Evolutionary conservation across 2,888 invertebrate species (phyloP), one percentile per base, ranked within the genome.

Genomic region (Isoperla grammatica): DNA sequence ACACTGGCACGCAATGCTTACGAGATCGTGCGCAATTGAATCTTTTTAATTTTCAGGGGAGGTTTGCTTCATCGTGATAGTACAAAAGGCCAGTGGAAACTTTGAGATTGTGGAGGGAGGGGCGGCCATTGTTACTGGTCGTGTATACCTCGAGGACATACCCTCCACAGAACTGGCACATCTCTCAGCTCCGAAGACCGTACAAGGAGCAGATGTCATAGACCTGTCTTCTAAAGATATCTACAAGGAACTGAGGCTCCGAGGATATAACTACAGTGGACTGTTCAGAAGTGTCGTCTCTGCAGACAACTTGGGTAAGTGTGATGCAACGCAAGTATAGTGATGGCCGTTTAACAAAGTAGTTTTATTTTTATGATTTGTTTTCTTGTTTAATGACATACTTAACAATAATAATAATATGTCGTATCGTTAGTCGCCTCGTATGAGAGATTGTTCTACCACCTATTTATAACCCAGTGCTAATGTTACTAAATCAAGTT

Each of bases 231-330:
- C 57, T n/a, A 43, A 49, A 15, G 87, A 87, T 72, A 80, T 87
- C 69, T 87, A 87, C 69, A 85, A 82, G 65, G 87, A 87, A 69
- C 73, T 89, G 46, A 78, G 82, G 64, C 78, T 89, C 1, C 78
- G 88, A 67, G 88, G 88, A 1, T 86, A 88, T 69, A 85, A 80
- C 45, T 82, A 82, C 71, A 80, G 80, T 29, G 81, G 81, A 49
- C 71, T 79, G 1, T 84, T 84, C 78, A 29, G 42, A 3, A 39
- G 56, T 13, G 17, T 63, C 19, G 39, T 58, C 1, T 49, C 48
- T 17, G 29, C 54, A 17, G 60, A 62, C 12, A 48, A 20, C 12
- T 20, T n/a, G 15, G 61, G 61, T 61, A 42, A 42, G 59, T 19
- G 45, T n/a, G 43, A 9, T 37, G 37, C n/a, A n/a, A 37, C 37